These are phyloP conservation scores for Tragulus kanchil DNA, from an alignment of 2,113 vertebrate species.

Conservation along the genomic window DNA sequence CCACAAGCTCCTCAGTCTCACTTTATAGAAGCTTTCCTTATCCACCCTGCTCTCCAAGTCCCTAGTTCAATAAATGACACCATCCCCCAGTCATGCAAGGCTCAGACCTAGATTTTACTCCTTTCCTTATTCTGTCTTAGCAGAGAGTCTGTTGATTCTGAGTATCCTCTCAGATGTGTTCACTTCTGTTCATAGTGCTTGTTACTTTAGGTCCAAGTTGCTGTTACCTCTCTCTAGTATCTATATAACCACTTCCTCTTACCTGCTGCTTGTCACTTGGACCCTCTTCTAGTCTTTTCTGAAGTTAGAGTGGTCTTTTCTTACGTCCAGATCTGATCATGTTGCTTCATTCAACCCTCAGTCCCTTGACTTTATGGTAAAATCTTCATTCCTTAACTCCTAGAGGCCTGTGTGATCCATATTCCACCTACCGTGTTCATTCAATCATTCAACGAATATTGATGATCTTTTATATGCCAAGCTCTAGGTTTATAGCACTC, in stretches of 20 bases:
- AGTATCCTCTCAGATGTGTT: background rate
- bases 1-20: background rate
- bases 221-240: background rate
- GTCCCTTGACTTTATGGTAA: background rate
- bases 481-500: background rate
- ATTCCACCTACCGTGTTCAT: background rate
- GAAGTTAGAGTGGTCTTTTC: constrained; percentile 25
- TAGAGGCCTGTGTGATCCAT: background rate
- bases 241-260: background rate
- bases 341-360: background rate
- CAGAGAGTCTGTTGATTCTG: background rate
- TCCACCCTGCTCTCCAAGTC: background rate
- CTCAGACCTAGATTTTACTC: background rate
- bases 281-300: background rate
- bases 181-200: background rate
- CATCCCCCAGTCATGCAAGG: background rate
- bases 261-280: background rate
- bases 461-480: background rate
- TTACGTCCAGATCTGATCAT: constrained; percentile 20
- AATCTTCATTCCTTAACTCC: constrained; percentile 34
- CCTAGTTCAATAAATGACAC: background rate
- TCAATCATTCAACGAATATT: background rate
- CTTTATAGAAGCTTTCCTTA: background rate
- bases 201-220: background rate
- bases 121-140: background rate